Percentiles rank a stretch among this genome's conserved stretches.
Evolutionary conservation across 2,113 vertebrate genomes (phyloP).

Genomic region (Phylloscopus whistleri): DNA sequence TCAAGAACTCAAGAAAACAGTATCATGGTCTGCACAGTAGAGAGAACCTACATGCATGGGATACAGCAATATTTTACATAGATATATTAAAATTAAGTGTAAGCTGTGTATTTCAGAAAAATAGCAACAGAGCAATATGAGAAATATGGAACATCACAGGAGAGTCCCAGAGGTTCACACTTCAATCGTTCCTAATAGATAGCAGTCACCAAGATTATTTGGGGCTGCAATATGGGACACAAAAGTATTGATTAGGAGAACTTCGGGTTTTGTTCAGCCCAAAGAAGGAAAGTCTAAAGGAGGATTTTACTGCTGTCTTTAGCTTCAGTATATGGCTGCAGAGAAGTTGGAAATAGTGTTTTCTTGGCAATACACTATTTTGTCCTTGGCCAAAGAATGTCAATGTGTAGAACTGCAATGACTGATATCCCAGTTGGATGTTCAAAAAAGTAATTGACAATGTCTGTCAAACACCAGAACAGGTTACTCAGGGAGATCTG

Average conservation of each 20-base stretch:
- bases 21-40: neutral
- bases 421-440: neutral
- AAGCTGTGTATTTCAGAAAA: neutral
- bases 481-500: neutral
- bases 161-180: neutral
- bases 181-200: neutral
- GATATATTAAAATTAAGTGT: neutral
- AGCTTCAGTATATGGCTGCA: neutral
- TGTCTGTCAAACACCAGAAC: neutral
- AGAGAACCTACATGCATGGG: neutral
- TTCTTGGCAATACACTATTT: neutral
- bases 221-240: neutral
- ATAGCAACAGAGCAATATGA: neutral
- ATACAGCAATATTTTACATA: neutral
- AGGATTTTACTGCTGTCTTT: neutral
- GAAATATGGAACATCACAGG: neutral
- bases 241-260: neutral
- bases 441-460: neutral
- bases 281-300: neutral
- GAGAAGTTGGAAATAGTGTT: neutral
- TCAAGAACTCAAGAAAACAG: neutral
- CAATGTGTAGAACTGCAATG: neutral
- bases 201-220: neutral
- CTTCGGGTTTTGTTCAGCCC: neutral
- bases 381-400: neutral